A percentile compares a stretch with the other conserved stretches of the same genome.
phyloP scores from a whole-genome alignment of 2,888 invertebrate species.

The Drosophila pegasa region DNA sequence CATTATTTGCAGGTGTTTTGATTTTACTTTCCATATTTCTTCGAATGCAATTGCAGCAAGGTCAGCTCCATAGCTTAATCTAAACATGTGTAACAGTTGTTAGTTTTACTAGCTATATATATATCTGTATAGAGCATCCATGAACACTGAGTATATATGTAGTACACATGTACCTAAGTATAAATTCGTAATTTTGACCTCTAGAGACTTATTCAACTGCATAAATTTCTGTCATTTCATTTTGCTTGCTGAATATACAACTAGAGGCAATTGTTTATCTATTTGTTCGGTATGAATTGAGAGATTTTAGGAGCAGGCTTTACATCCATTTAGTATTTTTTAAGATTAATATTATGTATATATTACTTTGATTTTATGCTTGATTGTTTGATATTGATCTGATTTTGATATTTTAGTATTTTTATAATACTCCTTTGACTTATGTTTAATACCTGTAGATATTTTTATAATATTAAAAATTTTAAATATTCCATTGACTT shows the following conservation, averaged over 20 bases:
- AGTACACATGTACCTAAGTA: neutral
- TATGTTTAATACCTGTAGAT: too few species aligned
- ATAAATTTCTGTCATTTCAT: conserved; percentile 8
- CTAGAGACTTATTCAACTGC: neutral
- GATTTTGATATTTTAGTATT: too few species aligned
- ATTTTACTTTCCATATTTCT: conserved; percentile 35
- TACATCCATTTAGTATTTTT: too few species aligned
- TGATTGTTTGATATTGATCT: too few species aligned
- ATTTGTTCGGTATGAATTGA: neutral
- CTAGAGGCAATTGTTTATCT: neutral
- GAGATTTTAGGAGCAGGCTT: neutral
- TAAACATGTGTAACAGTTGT: conserved; percentile 31
- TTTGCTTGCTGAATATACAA: neutral
- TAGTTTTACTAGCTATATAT: neutral
- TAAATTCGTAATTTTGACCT: neutral
- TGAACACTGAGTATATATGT: neutral
- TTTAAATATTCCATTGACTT: too few species aligned
- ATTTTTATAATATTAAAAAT: too few species aligned
- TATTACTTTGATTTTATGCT: too few species aligned
- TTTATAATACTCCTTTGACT: too few species aligned
- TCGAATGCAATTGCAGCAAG: conserved; percentile 39
- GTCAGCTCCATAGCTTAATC: conserved; percentile 20
- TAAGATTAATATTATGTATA: neutral
- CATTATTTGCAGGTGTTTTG: conserved; percentile 35
- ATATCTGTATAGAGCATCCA: neutral